Percentiles rank a stretch among this genome's conserved stretches.
Conservation (phyloP, 2,888 invertebrate genomes). For the Noctua fimbriata region DNA sequence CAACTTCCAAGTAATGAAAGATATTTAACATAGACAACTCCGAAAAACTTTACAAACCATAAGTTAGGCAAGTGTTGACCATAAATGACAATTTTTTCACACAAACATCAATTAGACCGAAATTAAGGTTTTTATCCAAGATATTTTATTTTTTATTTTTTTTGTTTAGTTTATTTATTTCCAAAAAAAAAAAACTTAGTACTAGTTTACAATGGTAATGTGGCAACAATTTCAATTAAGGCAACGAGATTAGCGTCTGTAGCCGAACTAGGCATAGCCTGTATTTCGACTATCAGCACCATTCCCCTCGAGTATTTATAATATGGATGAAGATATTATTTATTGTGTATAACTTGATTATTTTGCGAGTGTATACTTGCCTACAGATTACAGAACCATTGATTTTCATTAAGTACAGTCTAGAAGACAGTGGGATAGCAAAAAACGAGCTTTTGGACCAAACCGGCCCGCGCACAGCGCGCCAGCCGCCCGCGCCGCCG, state of each 20-base stretch:
- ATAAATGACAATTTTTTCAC: not conserved
- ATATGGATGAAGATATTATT: slow-evolving; percentile 32
- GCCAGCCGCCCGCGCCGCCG: slow-evolving; percentile 54
- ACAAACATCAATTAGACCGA: not conserved
- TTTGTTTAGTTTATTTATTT: too few relatives aligned
- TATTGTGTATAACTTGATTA: slow-evolving; percentile 44
- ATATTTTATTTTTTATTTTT: too few relatives aligned
- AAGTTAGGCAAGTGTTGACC: not conserved
- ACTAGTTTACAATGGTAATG: too few relatives aligned
- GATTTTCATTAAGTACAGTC: slow-evolving; percentile 63
- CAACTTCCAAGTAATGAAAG: not conserved
- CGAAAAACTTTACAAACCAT: not conserved
- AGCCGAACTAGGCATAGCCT: too few relatives aligned
- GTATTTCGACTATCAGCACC: too few relatives aligned
- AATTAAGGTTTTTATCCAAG: slow-evolving; percentile 11
- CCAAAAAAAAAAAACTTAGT: too few relatives aligned
- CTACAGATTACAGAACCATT: slow-evolving; percentile 54
- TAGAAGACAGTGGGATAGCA: slow-evolving; percentile 48
- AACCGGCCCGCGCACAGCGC: slow-evolving; percentile 27
- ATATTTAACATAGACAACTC: not conserved
- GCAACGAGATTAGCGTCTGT: too few relatives aligned
- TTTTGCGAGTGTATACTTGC: slow-evolving; percentile 46
- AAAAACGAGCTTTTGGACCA: slow-evolving; percentile 61
- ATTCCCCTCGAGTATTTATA: too few relatives aligned
- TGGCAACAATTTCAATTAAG: too few relatives aligned